phyloP scores from a whole-genome alignment of 2,888 invertebrate species.

The Eupsilia transversa region DNA sequence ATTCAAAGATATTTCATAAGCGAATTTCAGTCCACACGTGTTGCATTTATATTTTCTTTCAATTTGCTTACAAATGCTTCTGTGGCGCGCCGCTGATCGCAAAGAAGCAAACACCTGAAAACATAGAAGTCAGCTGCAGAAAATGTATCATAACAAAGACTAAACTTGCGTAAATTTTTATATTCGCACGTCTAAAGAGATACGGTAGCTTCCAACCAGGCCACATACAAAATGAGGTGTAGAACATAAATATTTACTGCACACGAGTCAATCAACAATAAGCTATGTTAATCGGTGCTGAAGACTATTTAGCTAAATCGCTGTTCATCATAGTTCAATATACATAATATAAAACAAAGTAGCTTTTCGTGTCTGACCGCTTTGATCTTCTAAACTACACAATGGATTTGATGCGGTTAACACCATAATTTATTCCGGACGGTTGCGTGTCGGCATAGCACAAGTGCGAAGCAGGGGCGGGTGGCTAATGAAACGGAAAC shows the following conservation, averaged over 20 bases:
- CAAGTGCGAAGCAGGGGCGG: not conserved
- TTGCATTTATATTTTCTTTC: conserved; percentile 82
- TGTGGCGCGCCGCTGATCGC: conserved; percentile 88
- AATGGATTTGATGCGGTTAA: not conserved
- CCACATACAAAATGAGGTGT: not conserved
- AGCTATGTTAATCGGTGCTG: not conserved
- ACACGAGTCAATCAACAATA: not conserved
- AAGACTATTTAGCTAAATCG: not conserved
- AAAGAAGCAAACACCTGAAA: conserved; percentile 85
- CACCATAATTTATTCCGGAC: not conserved
- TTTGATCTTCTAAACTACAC: not conserved
- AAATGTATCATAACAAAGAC: not conserved
- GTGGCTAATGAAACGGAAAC: not conserved
- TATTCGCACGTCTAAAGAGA: not conserved
- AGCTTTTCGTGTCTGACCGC: not conserved
- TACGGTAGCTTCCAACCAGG: not conserved
- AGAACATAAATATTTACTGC: not conserved
- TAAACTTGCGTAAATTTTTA: not conserved
- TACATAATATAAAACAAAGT: not conserved
- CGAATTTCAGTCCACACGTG: conserved; percentile 85
- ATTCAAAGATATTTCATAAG: conserved; percentile 86
- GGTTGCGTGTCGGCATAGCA: not conserved
- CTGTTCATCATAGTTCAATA: not conserved
- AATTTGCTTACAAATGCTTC: conserved; percentile 79
- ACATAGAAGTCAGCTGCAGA: not conserved